phyloP scores from a whole-genome alignment of 2,113 vertebrate genomes.

The Stigmatopora nigra region DNA sequence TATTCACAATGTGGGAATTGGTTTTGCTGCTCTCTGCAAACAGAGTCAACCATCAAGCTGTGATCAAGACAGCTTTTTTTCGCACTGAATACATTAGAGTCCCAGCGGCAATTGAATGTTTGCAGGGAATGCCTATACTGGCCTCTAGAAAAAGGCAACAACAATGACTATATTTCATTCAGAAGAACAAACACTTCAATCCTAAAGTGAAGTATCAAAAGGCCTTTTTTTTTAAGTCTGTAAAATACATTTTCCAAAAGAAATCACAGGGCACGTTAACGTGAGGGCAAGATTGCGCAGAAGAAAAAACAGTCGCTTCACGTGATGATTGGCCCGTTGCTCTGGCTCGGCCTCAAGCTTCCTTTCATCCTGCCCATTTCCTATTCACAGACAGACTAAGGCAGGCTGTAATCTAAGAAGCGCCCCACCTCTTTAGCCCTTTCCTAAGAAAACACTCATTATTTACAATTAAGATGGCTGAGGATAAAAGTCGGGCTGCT shows the following conservation, averaged over 20 bases:
- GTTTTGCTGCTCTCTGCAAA: slow-evolving; percentile 39
- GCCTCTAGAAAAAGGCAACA: not conserved
- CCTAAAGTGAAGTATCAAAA: not conserved
- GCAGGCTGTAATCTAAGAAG: slow-evolving; percentile 48
- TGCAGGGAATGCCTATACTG: not conserved
- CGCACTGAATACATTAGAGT: slow-evolving; percentile 46
- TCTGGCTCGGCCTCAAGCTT: slow-evolving; percentile 21
- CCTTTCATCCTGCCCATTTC: slow-evolving; percentile 53
- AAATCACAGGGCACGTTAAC: not conserved
- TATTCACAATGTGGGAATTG: slow-evolving; percentile 57
- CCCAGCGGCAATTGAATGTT: slow-evolving; percentile 12
- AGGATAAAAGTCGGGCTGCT: slow-evolving; percentile 40
- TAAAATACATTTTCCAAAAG: not conserved
- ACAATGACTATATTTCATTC: not conserved
- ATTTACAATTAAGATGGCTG: slow-evolving; percentile 55
- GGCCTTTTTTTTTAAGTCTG: not conserved
- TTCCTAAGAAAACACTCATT: slow-evolving; percentile 51
- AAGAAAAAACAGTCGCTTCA: slow-evolving; percentile 16
- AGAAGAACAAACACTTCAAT: not conserved
- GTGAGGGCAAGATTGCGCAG: slow-evolving; percentile 4
- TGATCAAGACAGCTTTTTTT: slow-evolving; percentile 55
- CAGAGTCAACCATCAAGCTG: slow-evolving; percentile 48
- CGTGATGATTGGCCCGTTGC: slow-evolving; percentile 22
- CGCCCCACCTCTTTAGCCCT: slow-evolving; percentile 30
- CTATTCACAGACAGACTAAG: slow-evolving; percentile 58